Evolutionary conservation across 1,140 invertebrate genomes (phyloP).

Genomic region (Mya arenaria): DNA sequence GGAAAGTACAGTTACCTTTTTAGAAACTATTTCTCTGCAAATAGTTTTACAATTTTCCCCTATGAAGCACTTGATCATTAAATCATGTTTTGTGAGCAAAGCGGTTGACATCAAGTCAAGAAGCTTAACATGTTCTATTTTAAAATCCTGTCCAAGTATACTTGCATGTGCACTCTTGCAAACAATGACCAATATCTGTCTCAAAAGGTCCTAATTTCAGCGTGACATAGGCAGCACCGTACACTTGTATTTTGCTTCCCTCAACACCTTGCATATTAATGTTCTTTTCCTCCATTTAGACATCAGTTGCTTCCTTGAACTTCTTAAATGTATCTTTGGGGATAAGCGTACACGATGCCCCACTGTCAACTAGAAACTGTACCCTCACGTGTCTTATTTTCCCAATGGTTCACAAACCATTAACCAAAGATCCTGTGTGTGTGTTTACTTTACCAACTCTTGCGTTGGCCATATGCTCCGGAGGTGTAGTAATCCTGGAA

Average conservation of each 20-base stretch:
- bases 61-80: background rate
- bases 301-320: no score
- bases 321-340: slow-evolving; percentile 15
- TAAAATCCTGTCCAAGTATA: slow-evolving; percentile 17
- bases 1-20: background rate
- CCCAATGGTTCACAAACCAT: background rate
- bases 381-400: background rate
- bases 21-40: background rate
- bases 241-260: background rate
- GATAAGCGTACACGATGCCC: slow-evolving; percentile 2
- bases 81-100: background rate
- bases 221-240: no score
- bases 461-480: background rate
- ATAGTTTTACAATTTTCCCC: background rate
- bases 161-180: background rate
- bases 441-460: background rate
- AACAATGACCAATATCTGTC: background rate
- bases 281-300: no score
- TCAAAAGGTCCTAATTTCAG: background rate
- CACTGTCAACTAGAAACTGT: background rate
- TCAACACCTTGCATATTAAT: background rate
- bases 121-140: background rate
- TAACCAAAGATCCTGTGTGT: background rate
- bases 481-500: background rate
- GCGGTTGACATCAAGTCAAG: background rate